A percentile compares a stretch with the other conserved stretches of the same genome.
Conservation (phyloP, 2,113 vertebrate species). For the Oncorhynchus gorbuscha region DNA sequence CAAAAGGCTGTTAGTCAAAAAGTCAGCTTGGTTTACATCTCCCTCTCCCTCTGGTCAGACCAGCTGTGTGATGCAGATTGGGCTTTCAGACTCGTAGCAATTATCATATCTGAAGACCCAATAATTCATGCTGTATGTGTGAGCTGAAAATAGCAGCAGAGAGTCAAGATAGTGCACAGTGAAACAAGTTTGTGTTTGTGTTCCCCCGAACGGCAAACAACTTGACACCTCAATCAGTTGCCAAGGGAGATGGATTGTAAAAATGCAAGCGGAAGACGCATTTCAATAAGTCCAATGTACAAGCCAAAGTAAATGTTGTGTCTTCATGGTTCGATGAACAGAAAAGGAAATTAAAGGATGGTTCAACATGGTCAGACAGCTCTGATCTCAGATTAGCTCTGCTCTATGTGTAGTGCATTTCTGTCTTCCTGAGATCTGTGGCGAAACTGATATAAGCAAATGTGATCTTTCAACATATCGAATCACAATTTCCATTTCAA, state of each 20-base stretch:
- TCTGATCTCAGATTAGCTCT: not conserved
- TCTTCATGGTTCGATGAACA: not conserved
- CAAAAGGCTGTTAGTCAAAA: constrained; percentile 14
- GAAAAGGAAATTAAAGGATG: not conserved
- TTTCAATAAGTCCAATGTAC: not conserved
- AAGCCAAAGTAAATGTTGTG: not conserved
- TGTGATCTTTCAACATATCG: constrained; percentile 34
- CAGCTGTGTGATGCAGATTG: not conserved
- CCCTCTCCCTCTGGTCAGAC: not conserved
- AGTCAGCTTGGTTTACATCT: constrained; percentile 8
- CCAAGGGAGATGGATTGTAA: not conserved
- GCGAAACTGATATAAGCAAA: constrained; percentile 27
- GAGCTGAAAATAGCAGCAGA: not conserved
- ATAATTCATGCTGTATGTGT: not conserved
- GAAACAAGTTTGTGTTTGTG: not conserved
- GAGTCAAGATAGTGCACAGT: not conserved
- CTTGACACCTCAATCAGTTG: not conserved
- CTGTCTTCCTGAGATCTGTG: constrained; percentile 11
- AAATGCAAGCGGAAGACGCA: not conserved
- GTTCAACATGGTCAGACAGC: not conserved
- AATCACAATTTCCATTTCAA: constrained; percentile 33
- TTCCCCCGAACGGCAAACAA: not conserved
- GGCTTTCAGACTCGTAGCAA: not conserved
- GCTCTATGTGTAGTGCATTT: not conserved
- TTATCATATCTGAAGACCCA: constrained; percentile 1